phyloP scores from a whole-genome alignment of 2,113 vertebrate species.

The Coturnix japonica region DNA sequence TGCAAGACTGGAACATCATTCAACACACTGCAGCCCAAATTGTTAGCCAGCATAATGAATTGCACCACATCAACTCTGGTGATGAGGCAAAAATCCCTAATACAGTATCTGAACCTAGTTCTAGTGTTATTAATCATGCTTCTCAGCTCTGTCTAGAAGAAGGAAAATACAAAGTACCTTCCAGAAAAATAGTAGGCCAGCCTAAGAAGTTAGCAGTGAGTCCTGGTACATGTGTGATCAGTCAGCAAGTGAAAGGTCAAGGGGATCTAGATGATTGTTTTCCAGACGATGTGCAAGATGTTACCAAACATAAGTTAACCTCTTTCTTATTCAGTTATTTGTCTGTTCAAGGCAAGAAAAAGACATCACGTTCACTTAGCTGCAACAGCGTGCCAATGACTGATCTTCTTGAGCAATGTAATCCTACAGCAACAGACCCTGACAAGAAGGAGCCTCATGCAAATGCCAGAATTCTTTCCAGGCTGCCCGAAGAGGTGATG shows the following conservation, averaged over 20 bases:
- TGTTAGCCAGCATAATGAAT: conserved; percentile 67
- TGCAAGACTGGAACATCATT: conserved; percentile 90
- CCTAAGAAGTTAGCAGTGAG: conserved; percentile 38
- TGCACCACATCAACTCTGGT: not conserved
- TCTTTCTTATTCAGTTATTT: conserved; percentile 83
- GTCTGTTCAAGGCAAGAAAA: conserved; percentile 78
- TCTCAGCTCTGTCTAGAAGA: conserved; percentile 1
- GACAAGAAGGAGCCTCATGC: conserved; percentile 40
- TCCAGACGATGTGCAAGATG: conserved; percentile 58
- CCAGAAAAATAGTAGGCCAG: conserved; percentile 67
- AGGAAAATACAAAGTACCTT: conserved; percentile 30
- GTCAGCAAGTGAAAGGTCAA: conserved; percentile 21
- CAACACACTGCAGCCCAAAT: conserved; percentile 78
- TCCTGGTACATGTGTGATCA: not conserved
- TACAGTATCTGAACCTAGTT: not conserved
- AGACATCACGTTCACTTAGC: conserved; percentile 87
- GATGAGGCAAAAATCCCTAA: conserved; percentile 5
- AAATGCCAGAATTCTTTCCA: conserved; percentile 66
- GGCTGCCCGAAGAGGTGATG: conserved; percentile 82
- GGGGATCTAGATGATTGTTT: conserved; percentile 72
- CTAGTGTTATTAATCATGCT: not conserved
- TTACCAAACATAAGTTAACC: conserved; percentile 72
- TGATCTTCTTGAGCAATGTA: conserved; percentile 44
- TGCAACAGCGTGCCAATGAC: conserved; percentile 84
- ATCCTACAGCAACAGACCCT: conserved; percentile 44